Evolutionary conservation across 2,888 invertebrate species (phyloP), one percentile per base, ranked within the genome.

Genomic region (Sussaba pulchella): DNA sequence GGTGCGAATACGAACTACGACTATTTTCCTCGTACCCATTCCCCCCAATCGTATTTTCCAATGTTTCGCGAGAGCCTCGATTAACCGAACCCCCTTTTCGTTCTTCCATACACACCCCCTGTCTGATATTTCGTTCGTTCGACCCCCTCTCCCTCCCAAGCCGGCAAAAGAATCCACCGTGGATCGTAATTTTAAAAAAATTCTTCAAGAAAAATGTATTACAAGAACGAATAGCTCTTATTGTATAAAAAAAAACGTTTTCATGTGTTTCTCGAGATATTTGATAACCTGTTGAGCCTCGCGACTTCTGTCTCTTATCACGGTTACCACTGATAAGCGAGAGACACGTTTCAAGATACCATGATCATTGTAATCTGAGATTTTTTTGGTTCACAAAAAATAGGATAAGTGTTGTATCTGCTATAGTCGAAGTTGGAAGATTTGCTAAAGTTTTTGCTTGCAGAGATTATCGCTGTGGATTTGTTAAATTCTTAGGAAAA

Each of bases 1-100:
- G 82, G 81, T 81, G 78, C 69, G 50, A 78, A 82, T 54, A 67
- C 70, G 67, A 71, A 63, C 72, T 72, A 73, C 81, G 57, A 75
- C 74, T 52, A 64, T 54, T 69, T 76, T 75, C 72, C 69, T 74
- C 54, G 19, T 54, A 8, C 36, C 12, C 66, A n/a, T 43, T 66
- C 61, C 79, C 69, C 36, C 45, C 39, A 24, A 19, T 21, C 26
- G 41, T 71, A 72, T 67, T 75, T 77, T 47, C 71, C 61, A 26
- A 66, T 52, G 59, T 12, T 57, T 24, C 14, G 10, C 64, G 47
- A 9, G 31, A 50, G 36, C 31, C 47, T 31, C 57, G 47, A 63
- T 77, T 71, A 31, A 3, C 73, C 64, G 50, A 52, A 14, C 70
- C 70, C 57, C 66, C 24, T 24, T 63, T 73, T 74, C 50, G 45